A percentile compares a stretch with the other conserved stretches of the same genome.
Evolutionary conservation across 2,113 vertebrate species (phyloP).

Genomic region (Arenaria interpres): DNA sequence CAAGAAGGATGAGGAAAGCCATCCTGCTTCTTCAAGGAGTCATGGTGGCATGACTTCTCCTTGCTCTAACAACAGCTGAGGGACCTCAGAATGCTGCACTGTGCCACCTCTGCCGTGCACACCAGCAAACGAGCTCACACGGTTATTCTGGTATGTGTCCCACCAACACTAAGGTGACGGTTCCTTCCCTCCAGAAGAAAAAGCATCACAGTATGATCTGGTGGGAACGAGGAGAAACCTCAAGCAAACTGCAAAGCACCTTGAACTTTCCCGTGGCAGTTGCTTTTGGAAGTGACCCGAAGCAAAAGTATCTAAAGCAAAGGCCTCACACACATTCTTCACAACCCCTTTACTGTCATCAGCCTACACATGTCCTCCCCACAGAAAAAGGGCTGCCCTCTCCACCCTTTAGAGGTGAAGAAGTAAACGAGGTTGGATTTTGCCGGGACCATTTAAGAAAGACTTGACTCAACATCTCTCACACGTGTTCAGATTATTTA

Average conservation of each 20-base stretch:
- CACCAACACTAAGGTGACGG: neutral
- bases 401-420: neutral
- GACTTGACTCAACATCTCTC: neutral
- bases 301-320: neutral
- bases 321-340: fast-evolving
- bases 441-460: neutral
- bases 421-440: neutral
- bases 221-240: neutral
- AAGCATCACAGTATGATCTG: neutral
- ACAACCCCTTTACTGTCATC: neutral
- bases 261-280: neutral
- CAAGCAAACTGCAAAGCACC: neutral
- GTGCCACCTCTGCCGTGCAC: neutral
- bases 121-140: neutral
- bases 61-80: neutral
- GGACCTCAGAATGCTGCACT: fast-evolving
- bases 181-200: neutral
- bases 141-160: neutral
- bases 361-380: neutral
- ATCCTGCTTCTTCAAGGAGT: neutral
- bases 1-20: neutral
- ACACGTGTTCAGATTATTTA: neutral
- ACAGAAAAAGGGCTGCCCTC: neutral
- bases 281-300: neutral
- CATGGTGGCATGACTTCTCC: neutral